These are phyloP conservation scores for Diplodus sargus DNA, from an alignment of 2,797 vertebrate genomes.

Conservation along the genomic window DNA sequence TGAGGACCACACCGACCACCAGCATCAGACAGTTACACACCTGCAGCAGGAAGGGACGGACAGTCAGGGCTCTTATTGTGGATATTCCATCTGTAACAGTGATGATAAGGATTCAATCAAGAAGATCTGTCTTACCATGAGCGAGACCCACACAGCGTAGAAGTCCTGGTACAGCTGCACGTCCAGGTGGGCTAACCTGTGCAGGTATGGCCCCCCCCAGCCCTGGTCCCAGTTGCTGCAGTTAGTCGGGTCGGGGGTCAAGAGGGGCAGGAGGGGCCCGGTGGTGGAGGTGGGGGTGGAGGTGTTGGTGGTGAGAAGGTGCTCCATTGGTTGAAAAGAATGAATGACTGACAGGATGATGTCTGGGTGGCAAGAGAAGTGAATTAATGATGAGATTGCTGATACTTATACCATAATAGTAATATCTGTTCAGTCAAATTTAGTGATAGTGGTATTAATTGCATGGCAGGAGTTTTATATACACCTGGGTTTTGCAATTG, in stretches of 20 bases:
- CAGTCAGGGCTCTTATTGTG: too few species aligned
- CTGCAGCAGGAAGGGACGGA: conserved; percentile 42
- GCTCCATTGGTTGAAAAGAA: conserved; percentile 60
- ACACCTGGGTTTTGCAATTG: too few species aligned
- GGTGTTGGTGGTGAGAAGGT: conserved; percentile 48
- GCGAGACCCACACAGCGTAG: conserved; percentile 88
- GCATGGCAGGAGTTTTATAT: too few species aligned
- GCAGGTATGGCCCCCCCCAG: conserved; percentile 79
- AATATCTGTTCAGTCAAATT: background rate
- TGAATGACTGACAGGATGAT: background rate
- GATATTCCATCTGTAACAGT: background rate
- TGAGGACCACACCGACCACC: conserved; percentile 90
- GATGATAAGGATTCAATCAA: background rate
- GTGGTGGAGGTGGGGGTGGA: conserved; percentile 34
- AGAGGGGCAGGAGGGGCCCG: background rate
- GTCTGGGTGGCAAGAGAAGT: background rate
- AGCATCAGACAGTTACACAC: conserved; percentile 89
- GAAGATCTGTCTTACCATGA: conserved; percentile 79
- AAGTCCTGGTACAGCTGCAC: conserved; percentile 85
- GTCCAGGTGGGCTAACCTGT: conserved; percentile 86
- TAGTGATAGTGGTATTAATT: too few species aligned
- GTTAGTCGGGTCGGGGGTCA: conserved; percentile 45
- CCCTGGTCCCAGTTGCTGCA: conserved; percentile 71
- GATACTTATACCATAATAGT: too few species aligned
- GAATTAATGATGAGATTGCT: background rate